phyloP scores from a whole-genome alignment of 2,797 vertebrate genomes.

The Galago senegalensis region DNA sequence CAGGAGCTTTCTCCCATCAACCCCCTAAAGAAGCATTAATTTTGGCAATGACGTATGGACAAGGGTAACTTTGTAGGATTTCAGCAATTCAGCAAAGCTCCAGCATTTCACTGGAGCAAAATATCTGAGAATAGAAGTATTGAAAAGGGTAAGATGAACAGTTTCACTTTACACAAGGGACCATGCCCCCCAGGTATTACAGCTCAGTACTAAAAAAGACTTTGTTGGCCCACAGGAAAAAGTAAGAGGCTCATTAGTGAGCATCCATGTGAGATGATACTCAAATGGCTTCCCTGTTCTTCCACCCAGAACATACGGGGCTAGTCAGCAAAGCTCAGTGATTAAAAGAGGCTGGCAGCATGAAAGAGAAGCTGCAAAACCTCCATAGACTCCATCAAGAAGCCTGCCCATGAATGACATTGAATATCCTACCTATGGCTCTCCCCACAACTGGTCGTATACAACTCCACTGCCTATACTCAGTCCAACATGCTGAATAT shows the following conservation, averaged over 20 bases:
- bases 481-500: not conserved
- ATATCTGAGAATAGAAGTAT: not conserved
- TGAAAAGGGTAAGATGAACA: not conserved
- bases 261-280: no score
- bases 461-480: no score
- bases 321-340: no score
- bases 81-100: not conserved
- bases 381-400: no score
- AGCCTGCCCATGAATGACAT: not conserved
- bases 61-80: not conserved
- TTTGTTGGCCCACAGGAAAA: not conserved
- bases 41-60: not conserved
- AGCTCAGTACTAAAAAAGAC: not conserved
- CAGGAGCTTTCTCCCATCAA: no score
- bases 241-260: not conserved
- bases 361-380: no score
- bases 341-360: not conserved
- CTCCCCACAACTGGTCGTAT: no score
- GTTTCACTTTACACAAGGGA: not conserved
- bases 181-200: not conserved
- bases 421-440: not conserved
- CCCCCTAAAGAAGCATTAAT: not conserved
- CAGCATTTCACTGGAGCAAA: not conserved
- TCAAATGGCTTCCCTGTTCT: no score
- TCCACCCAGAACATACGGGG: not conserved